Percentiles rank a stretch among this genome's conserved stretches.
Evolutionary conservation across 2,113 vertebrate genomes (phyloP).

Genomic region (Anseranas semipalmata): DNA sequence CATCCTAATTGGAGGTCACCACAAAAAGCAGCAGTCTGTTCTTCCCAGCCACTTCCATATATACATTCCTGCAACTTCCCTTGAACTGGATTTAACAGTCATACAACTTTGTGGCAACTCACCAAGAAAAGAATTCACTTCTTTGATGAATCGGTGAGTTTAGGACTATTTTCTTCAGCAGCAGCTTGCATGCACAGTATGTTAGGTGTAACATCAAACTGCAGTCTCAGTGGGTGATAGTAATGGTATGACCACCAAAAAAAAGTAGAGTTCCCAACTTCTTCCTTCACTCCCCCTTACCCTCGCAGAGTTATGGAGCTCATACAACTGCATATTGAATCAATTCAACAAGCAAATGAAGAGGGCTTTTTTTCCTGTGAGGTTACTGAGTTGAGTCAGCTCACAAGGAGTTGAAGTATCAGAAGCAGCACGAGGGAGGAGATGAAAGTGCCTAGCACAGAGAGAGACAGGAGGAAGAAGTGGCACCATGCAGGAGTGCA

Average conservation of each 20-base stretch:
- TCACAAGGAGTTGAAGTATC: background rate
- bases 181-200: background rate
- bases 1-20: background rate
- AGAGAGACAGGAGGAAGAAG: background rate
- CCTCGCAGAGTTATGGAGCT: background rate
- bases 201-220: background rate
- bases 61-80: background rate
- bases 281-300: background rate
- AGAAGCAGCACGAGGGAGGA: background rate
- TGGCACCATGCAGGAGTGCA: background rate
- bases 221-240: background rate
- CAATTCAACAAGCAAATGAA: background rate
- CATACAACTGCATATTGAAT: background rate
- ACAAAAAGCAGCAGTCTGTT: background rate
- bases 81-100: background rate
- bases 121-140: background rate
- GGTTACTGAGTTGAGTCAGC: background rate
- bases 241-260: background rate
- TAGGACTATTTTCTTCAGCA: background rate
- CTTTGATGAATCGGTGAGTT: background rate
- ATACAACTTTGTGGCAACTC: background rate
- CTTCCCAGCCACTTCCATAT: background rate
- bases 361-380: background rate
- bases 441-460: background rate
- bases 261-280: background rate